phyloP scores from a whole-genome alignment of 2,113 vertebrate species.

The Halichoeres trimaculatus region DNA sequence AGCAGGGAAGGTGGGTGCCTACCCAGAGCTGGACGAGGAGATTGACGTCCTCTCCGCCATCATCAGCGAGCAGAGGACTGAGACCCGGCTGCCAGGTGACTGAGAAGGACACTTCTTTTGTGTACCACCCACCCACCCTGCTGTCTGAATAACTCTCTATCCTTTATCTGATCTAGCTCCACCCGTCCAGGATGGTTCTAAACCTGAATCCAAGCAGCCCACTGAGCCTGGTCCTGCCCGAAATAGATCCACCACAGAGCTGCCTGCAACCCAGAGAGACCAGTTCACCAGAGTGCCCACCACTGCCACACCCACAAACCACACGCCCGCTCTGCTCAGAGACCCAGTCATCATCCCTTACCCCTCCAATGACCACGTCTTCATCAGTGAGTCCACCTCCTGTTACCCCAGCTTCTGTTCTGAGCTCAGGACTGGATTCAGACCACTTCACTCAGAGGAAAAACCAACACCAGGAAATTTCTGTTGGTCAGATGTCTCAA shows the following conservation, averaged over 20 bases:
- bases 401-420: background rate
- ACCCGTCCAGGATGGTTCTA: slow-evolving; percentile 19
- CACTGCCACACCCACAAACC: slow-evolving; percentile 43
- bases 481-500: too few species aligned
- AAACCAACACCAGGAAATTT: too few species aligned
- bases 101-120: background rate
- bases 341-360: slow-evolving; percentile 76
- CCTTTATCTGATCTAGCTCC: slow-evolving; percentile 35
- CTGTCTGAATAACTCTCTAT: background rate
- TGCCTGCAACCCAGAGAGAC: slow-evolving; percentile 28
- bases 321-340: slow-evolving; percentile 52
- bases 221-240: background rate
- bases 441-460: too few species aligned
- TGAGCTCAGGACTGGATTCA: too few species aligned
- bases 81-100: slow-evolving; percentile 72
- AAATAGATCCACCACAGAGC: slow-evolving; percentile 15
- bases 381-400: slow-evolving; percentile 82
- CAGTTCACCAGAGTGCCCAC: slow-evolving; percentile 11
- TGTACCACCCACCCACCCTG: background rate
- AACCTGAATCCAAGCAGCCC: slow-evolving; percentile 29
- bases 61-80: slow-evolving; percentile 82
- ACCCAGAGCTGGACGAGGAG: slow-evolving; percentile 86
- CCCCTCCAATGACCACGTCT: slow-evolving; percentile 73
- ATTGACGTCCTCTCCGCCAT: slow-evolving; percentile 89
- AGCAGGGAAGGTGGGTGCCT: slow-evolving; percentile 59